Conservation (phyloP, 2,797 vertebrate genomes). For the Sparidentex hasta region DNA sequence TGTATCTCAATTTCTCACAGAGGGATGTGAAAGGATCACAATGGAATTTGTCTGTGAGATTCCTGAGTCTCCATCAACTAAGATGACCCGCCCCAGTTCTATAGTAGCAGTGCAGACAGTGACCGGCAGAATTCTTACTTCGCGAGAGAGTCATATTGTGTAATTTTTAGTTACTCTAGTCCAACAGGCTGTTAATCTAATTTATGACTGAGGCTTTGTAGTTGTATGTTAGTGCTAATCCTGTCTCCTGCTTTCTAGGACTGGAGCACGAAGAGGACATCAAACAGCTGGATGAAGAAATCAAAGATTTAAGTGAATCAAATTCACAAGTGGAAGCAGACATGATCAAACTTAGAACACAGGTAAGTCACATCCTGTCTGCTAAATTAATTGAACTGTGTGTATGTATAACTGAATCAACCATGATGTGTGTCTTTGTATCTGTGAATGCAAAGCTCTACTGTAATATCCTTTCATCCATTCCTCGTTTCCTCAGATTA, state of each 20-base stretch:
- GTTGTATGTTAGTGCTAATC: conserved; percentile 14
- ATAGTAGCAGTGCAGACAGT: conserved; percentile 12
- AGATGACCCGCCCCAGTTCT: conserved; percentile 17
- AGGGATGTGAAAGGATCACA: conserved; percentile 31
- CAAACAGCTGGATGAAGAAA: conserved; percentile 98
- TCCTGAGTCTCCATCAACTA: conserved; percentile 30
- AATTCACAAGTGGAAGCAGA: conserved; percentile 99
- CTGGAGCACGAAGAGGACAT: conserved; percentile 98
- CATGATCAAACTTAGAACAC: conserved; percentile 99
- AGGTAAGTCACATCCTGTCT: conserved; percentile 84
- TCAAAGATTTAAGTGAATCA: conserved; percentile 98
- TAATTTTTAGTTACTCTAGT: conserved; percentile 19
- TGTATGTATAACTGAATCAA: not conserved
- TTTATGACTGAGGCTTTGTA: not conserved
- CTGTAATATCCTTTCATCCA: conserved; percentile 28
- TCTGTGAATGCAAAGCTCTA: not conserved
- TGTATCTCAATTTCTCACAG: conserved; percentile 12
- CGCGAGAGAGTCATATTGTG: conserved; percentile 1
- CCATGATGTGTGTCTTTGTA: not conserved
- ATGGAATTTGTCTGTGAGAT: conserved; percentile 18
- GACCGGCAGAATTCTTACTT: not conserved
- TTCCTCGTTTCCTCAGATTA: conserved; percentile 88
- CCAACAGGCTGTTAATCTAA: conserved; percentile 2
- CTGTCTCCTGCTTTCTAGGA: conserved; percentile 81
- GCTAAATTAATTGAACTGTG: not conserved